phyloP scores from a whole-genome alignment of 2,888 invertebrate species.

The Allophyes oxyacanthae region DNA sequence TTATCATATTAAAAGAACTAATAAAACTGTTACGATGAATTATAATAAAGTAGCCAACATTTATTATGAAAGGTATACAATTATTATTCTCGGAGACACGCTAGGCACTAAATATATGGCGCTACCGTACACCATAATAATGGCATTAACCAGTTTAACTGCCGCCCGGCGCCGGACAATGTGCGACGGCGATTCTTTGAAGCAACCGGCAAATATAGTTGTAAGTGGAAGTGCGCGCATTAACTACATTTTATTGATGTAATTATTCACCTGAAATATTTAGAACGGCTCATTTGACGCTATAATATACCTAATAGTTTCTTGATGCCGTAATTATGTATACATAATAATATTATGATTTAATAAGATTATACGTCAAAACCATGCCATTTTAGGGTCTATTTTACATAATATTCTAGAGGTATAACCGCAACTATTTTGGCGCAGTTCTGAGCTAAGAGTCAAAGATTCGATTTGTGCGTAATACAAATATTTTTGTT shows the following conservation, averaged over 20 bases:
- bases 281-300: slow-evolving; percentile 3
- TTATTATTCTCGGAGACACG: slow-evolving; percentile 53
- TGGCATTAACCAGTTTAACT: slow-evolving; percentile 43
- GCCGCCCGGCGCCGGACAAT: slow-evolving; percentile 50
- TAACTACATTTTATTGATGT: slow-evolving; percentile 30
- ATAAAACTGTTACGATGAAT: slow-evolving; percentile 41
- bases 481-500: too few relatives aligned
- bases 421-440: too few relatives aligned
- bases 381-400: too few relatives aligned
- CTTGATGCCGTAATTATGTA: too few relatives aligned
- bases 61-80: slow-evolving; percentile 49
- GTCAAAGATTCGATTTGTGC: too few relatives aligned
- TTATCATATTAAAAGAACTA: slow-evolving; percentile 39
- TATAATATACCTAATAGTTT: too few relatives aligned
- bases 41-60: slow-evolving; percentile 34
- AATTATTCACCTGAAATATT: slow-evolving; percentile 43
- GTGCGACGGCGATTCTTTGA: slow-evolving; percentile 47
- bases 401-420: too few relatives aligned
- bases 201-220: slow-evolving; percentile 34
- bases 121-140: slow-evolving; percentile 41
- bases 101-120: slow-evolving; percentile 39
- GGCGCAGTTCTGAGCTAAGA: too few relatives aligned
- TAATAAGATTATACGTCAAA: neutral
- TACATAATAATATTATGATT: too few relatives aligned
- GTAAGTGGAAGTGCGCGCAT: slow-evolving; percentile 34